Conservation (phyloP, 2,888 invertebrate species). For the Drosophila sordidula region DNA sequence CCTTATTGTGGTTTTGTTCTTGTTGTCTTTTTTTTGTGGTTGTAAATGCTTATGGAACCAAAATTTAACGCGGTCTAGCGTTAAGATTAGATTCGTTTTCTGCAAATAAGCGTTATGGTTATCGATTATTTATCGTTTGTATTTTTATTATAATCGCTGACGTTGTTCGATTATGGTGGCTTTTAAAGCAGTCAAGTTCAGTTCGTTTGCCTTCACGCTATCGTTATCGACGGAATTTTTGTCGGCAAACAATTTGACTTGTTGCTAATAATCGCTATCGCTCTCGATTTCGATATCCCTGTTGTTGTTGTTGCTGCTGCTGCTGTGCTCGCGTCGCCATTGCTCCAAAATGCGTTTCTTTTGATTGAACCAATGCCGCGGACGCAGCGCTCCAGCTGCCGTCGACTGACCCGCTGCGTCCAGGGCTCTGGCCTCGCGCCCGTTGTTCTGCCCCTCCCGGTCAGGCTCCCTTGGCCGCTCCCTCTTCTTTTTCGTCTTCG, state of each 20-base stretch:
- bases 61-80: no score
- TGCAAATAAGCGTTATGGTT: no score
- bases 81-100: no score
- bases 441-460: no score
- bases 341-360: conserved; percentile 47
- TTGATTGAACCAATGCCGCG: conserved; percentile 21
- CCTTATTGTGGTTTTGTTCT: no score
- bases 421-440: no score
- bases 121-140: no score
- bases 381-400: background rate
- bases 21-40: no score
- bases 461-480: background rate
- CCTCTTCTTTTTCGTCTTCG: no score
- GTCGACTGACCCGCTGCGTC: background rate
- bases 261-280: conserved; percentile 1
- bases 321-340: conserved; percentile 26
- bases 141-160: background rate
- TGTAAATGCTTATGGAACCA: no score
- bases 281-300: background rate
- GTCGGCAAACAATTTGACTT: background rate
- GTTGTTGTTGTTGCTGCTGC: background rate
- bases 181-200: no score
- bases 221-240: background rate
- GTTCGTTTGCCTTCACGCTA: background rate
- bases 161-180: background rate